Percentiles rank a stretch among this genome's conserved stretches.
phyloP scores from a whole-genome alignment of 2,113 vertebrate species.

The Chaetorhynchus papuensis region DNA sequence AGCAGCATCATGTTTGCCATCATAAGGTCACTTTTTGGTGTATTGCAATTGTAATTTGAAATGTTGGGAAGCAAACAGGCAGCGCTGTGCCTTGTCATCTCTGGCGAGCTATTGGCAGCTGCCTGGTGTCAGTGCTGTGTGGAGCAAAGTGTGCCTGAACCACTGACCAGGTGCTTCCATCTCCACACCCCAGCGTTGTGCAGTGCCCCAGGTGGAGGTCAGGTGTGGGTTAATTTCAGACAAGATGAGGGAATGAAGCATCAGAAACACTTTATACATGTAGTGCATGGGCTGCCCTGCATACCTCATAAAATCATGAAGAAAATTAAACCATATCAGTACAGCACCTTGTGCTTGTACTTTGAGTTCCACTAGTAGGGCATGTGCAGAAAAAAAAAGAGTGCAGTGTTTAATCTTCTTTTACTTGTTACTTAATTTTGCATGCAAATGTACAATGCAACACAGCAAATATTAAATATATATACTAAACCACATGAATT shows the following conservation, averaged over 20 bases:
- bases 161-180: accelerated
- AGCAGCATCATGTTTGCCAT: not conserved
- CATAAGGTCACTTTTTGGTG: not conserved
- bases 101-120: not conserved
- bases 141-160: not conserved
- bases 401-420: constrained; percentile 15
- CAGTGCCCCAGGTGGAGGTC: not conserved
- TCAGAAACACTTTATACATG: not conserved
- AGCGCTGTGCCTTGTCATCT: accelerated
- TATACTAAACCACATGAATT: constrained; percentile 59
- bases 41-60: not conserved
- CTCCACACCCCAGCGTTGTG: accelerated
- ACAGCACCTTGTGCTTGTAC: not conserved
- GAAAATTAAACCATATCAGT: not conserved
- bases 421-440: constrained; percentile 50
- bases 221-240: not conserved
- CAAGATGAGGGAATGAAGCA: not conserved
- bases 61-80: not conserved
- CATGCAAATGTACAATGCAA: not conserved
- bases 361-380: not conserved
- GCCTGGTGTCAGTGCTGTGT: not conserved
- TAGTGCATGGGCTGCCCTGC: not conserved
- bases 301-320: not conserved
- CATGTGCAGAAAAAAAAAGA: not conserved
- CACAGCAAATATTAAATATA: constrained; percentile 44